Percentiles rank a stretch among this genome's conserved stretches.
Conservation (phyloP, 2,113 vertebrate genomes). For the Antechinus stuartii region DNA sequence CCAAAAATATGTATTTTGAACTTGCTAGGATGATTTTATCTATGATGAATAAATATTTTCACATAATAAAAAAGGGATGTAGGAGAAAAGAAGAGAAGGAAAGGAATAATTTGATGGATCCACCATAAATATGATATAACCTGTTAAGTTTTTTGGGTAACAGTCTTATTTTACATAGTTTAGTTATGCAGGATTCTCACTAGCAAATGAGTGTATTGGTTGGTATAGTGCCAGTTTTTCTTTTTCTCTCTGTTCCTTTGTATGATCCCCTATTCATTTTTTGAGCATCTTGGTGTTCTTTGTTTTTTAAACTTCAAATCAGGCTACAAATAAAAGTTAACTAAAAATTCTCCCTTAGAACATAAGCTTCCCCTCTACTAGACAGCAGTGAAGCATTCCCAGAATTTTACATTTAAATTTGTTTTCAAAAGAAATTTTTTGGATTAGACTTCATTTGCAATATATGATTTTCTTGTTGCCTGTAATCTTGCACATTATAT, state of each 20-base stretch:
- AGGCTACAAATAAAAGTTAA: constrained; percentile 43
- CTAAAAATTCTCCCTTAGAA: constrained; percentile 27
- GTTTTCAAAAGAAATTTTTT: constrained; percentile 17
- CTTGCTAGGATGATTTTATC: constrained; percentile 75
- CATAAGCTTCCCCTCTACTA: constrained; percentile 26
- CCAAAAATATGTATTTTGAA: constrained; percentile 83
- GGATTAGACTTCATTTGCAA: constrained; percentile 7
- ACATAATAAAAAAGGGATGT: constrained; percentile 62
- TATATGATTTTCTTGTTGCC: neutral
- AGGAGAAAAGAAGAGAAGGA: constrained; percentile 18
- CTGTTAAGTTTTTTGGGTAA: constrained; percentile 60
- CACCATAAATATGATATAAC: constrained; percentile 39
- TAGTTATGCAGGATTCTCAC: constrained; percentile 38
- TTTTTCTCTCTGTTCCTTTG: constrained; percentile 27
- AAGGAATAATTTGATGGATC: constrained; percentile 69
- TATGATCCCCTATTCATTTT: constrained; percentile 23
- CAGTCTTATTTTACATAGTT: constrained; percentile 43
- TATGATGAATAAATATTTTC: constrained; percentile 47
- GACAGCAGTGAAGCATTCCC: constrained; percentile 45
- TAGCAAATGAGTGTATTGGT: constrained; percentile 32
- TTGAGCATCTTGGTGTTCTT: neutral
- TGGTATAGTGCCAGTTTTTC: neutral
- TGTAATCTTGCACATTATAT: neutral
- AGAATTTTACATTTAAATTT: constrained; percentile 37
- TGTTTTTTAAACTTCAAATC: constrained; percentile 33